Base-by-base conservation (phyloP, 1,140 invertebrate genomes). In the Augochlora pura region DNA sequence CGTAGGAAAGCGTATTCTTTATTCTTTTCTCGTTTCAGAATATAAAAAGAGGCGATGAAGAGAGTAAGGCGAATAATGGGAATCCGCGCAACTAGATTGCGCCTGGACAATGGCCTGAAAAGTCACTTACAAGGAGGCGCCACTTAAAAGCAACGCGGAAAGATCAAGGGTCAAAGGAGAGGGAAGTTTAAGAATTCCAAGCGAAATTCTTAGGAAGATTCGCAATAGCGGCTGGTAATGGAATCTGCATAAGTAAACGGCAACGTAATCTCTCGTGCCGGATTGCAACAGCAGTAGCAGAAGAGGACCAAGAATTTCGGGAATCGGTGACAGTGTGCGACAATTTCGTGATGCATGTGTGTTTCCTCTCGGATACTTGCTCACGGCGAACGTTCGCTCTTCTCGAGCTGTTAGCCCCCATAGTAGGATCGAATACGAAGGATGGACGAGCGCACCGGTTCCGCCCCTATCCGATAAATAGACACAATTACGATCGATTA, bases 401-500 rank as follows among this genome's bases (percentile, higher is more conserved):
- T n/a, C n/a, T n/a, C 32, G 32, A 32, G 32, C 32, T 32, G 1
- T 4, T 4, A 32, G 32, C 32, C 4, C 32, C 32, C 32, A 32
- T 4, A 32, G 32, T 32, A 4, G 32, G 32, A 66, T 54, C 39
- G 64, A 54, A 78, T 39, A 52, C 27, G 76, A 46, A 23, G 39
- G 62, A 12, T 60, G 38, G 21, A 16, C 59, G 21, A 57, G n/a
- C 57, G 18, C 81, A 67, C 39, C 64, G 69, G 32, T 32, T 12
- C 42, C 10, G 46, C 57, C 67, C 49, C 75, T 16, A 7, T 52
- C 67, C 73, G 68, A 77, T 87, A 88, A 89, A 82, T 88, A 88
- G 86, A 83, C 80, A 71, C 87, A 89, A 89, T 88, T 89, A 88
- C 80, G 80, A 88, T 88, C 81, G 86, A 88, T 88, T 88, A 88